Percentiles rank a stretch among this genome's conserved stretches.
Conservation (phyloP, 2,888 invertebrate species). For the Sinopyrophorus schimmeli region DNA sequence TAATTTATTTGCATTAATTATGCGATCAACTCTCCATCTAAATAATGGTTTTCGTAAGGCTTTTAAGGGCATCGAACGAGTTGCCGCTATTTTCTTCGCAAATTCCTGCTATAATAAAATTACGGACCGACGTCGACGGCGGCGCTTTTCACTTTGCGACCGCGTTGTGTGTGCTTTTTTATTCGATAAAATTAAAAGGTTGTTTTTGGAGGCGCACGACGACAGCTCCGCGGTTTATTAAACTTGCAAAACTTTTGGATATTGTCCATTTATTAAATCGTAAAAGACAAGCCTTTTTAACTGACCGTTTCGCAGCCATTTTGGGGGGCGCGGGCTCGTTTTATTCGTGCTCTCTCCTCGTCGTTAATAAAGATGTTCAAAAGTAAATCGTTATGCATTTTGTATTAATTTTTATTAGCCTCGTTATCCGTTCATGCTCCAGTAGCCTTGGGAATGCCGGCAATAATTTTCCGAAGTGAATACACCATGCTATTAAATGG, state of each 20-base stretch:
- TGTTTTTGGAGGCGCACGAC: conserved; percentile 1
- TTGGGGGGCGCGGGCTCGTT: too few species aligned
- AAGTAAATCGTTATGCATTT: too few species aligned
- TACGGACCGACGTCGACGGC: too few species aligned
- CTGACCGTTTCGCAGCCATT: too few species aligned
- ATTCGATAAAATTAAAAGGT: conserved; percentile 13
- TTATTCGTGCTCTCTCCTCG: too few species aligned
- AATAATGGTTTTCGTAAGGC: conserved; percentile 13
- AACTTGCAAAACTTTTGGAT: too few species aligned
- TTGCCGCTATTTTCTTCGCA: conserved; percentile 9
- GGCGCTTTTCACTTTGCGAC: conserved; percentile 12
- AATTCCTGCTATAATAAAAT: conserved; percentile 13
- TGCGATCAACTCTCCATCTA: conserved; percentile 20
- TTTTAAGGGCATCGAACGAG: conserved; percentile 9
- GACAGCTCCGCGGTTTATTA: conserved; percentile 1
- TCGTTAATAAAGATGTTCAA: too few species aligned
- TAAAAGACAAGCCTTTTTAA: too few species aligned
- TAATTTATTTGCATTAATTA: conserved; percentile 21
- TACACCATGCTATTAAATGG: conserved; percentile 21
- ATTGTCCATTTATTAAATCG: too few species aligned
- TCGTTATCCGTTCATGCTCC: conserved; percentile 23
- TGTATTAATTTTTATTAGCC: conserved; percentile 19
- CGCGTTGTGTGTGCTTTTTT: conserved; percentile 11
- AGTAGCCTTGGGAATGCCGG: conserved; percentile 15
- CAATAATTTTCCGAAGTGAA: conserved; percentile 20